phyloP scores from a whole-genome alignment of 2,113 vertebrate genomes.

The Panthera uncia region DNA sequence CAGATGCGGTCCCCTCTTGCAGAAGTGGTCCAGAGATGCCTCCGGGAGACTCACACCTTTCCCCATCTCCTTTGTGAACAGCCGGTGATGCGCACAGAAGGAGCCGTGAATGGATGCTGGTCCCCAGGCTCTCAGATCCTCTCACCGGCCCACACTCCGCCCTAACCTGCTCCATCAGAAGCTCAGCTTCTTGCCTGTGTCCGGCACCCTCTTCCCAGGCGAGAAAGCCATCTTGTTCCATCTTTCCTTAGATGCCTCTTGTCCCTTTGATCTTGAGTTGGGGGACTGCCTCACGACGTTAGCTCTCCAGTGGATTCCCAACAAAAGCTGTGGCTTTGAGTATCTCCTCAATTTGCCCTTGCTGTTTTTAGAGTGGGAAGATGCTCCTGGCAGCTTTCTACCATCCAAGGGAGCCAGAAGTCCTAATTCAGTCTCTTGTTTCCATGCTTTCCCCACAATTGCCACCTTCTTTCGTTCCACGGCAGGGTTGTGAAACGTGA shows the following conservation, averaged over 20 bases:
- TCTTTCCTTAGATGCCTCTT: too few species aligned
- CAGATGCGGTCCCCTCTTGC: fast-evolving
- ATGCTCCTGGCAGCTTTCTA: fast-evolving
- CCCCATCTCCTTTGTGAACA: neutral
- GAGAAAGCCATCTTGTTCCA: fast-evolving
- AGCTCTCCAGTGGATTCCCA: neutral
- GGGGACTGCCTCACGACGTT: fast-evolving
- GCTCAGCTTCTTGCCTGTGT: fast-evolving
- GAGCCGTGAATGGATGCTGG: fast-evolving
- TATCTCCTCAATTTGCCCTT: neutral
- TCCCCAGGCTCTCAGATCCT: fast-evolving
- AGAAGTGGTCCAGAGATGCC: neutral
- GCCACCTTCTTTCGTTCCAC: neutral
- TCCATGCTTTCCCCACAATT: neutral
- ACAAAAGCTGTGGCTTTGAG: fast-evolving
- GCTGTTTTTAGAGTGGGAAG: fast-evolving
- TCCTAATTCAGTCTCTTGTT: neutral
- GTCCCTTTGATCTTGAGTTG: too few species aligned
- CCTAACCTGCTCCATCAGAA: neutral
- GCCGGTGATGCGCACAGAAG: fast-evolving
- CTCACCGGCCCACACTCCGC: fast-evolving
- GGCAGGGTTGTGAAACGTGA: neutral
- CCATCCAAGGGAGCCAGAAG: neutral
- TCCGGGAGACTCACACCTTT: too few species aligned
- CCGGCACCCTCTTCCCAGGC: too few species aligned